Percentiles rank a stretch among this genome's conserved stretches.
Evolutionary conservation across 2,113 vertebrate species (phyloP).

Genomic region (Puma concolor): DNA sequence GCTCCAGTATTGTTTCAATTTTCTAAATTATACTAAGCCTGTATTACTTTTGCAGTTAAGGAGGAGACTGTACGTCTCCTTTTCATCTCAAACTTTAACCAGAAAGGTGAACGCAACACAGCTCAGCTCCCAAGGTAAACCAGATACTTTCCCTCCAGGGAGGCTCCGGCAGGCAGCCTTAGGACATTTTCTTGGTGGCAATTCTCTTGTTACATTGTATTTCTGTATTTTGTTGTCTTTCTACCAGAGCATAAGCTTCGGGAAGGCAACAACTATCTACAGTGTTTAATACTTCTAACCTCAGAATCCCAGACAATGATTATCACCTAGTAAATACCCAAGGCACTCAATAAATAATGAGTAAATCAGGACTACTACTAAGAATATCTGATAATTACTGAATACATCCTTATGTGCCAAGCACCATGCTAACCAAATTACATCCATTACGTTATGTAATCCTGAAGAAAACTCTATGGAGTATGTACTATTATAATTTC

Average conservation of each 20-base stretch:
- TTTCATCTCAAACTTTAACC: background rate
- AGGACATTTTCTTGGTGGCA: background rate
- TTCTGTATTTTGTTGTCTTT: background rate
- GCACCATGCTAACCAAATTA: background rate
- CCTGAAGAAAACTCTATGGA: background rate
- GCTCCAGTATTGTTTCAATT: background rate
- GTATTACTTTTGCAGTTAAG: background rate
- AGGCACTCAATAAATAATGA: background rate
- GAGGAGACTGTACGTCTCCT: background rate
- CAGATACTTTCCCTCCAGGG: no score
- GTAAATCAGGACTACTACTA: background rate
- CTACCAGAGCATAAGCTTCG: background rate
- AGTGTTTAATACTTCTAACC: background rate
- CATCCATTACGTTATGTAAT: background rate
- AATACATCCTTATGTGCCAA: background rate
- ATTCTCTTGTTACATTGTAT: background rate
- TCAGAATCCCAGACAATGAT: background rate
- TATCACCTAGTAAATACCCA: background rate
- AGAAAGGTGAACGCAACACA: background rate
- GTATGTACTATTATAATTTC: background rate
- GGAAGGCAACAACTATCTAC: background rate
- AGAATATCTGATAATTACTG: background rate
- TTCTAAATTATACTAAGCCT: background rate
- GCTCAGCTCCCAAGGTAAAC: background rate
- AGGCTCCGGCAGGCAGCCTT: background rate